Evolutionary conservation across 2,113 vertebrate species (phyloP), one percentile per base, ranked within the genome.

Genomic region (Condylura cristata): DNA sequence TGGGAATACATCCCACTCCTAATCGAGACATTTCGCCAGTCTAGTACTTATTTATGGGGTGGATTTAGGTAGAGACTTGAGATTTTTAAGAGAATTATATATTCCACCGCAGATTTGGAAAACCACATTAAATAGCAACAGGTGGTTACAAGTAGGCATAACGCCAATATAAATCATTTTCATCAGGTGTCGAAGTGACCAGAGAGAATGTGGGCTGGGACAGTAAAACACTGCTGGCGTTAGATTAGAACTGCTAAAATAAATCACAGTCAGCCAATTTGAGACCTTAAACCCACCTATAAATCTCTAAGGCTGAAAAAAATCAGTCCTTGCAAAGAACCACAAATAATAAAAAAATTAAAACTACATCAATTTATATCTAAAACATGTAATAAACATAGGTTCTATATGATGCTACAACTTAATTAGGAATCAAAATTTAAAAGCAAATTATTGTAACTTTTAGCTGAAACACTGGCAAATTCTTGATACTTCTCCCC

Each of bases 311-410:
- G 24, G 34, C 34, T 85, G 37, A 61, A 63, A 85, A 79, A 63
- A 85, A 79, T 1, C 78, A n/a, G 53, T 58, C 53, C 34, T 34
- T 63, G 8, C 1, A 79, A 90, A 8, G 63, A 90, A 75, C 28
- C 13, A 22, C 61, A 56, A 24, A 22, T 63, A 22, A 89, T 61
- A 78, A 71, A 79, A 94, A 84, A 61, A 56, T 78, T 30, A 78
- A 61, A 83, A 90, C 53, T 63, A 79, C 10, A 60, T 41, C 71
- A 70, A 34, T n/a, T 83, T 41, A 84, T 48, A 78, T 30, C 48
- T 83, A 75, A 93, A 83, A 83, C 82, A 93, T 51, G 41, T 83
- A 68, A 84, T 26, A 70, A 70, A 68, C 61, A 60, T 12, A 84
- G 48, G 12, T 78, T 83, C 53, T 83, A 89, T 22, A 61, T 89